These are phyloP conservation scores for Lamellibrachia luymesi DNA, from an alignment of 1,140 invertebrate species.

Conservation along the genomic window DNA sequence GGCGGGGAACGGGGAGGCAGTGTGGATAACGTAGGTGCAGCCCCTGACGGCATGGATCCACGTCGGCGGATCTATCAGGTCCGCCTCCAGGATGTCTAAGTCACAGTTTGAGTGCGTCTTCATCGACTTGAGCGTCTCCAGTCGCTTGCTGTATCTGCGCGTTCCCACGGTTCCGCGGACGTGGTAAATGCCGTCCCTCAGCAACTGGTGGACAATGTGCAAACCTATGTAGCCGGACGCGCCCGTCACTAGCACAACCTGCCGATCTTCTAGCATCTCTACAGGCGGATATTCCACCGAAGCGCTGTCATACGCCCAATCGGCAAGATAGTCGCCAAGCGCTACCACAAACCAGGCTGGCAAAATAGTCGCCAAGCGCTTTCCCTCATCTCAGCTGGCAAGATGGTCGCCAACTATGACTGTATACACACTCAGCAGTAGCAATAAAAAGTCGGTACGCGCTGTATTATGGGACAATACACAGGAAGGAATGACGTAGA, in stretches of 20 bases:
- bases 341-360: too few relatives aligned
- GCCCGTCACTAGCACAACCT: slow-evolving; percentile 63
- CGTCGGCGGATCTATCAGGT: slow-evolving; percentile 49
- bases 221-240: slow-evolving; percentile 63
- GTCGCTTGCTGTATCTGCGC: slow-evolving; percentile 55
- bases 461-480: too few relatives aligned
- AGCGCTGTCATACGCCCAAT: too few relatives aligned
- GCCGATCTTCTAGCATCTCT: too few relatives aligned
- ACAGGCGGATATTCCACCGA: too few relatives aligned
- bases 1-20: slow-evolving; percentile 63
- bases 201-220: slow-evolving; percentile 61
- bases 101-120: slow-evolving; percentile 34
- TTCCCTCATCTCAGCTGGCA: too few relatives aligned
- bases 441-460: too few relatives aligned
- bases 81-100: slow-evolving; percentile 57
- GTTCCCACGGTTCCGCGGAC: slow-evolving; percentile 63
- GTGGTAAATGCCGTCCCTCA: slow-evolving; percentile 56
- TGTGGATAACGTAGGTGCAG: slow-evolving; percentile 62
- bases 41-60: slow-evolving; percentile 59
- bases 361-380: too few relatives aligned
- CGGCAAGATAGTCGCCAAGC: too few relatives aligned
- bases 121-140: slow-evolving; percentile 53
- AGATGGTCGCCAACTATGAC: too few relatives aligned
- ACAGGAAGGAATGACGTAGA: too few relatives aligned
- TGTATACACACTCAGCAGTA: too few relatives aligned